Evolutionary conservation across 2,113 vertebrate species (phyloP).

Genomic region (Myrmophylax atrothorax): DNA sequence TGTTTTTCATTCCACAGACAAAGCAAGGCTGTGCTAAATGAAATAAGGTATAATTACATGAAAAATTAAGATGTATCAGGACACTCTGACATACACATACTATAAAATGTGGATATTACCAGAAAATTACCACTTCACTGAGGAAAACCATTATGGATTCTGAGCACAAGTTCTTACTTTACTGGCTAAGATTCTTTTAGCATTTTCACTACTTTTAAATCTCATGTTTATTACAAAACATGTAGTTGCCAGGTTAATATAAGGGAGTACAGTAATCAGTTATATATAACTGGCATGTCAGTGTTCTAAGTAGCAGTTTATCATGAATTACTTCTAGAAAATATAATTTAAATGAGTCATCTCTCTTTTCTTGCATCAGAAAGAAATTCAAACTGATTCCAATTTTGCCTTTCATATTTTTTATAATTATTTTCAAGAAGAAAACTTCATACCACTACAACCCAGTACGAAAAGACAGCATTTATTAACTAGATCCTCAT

Average conservation of each 20-base stretch:
- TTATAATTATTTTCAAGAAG: not conserved
- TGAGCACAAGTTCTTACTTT: not conserved
- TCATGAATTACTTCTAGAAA: not conserved
- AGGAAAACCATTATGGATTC: not conserved
- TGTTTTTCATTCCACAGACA: not conserved
- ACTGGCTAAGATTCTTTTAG: not conserved
- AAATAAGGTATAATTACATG: not conserved
- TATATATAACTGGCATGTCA: not conserved
- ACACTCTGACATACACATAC: not conserved
- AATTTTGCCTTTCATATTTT: not conserved
- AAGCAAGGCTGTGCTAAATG: not conserved
- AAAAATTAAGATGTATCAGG: not conserved
- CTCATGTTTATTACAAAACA: not conserved
- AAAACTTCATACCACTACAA: not conserved
- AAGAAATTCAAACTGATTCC: not conserved
- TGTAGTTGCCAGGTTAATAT: not conserved
- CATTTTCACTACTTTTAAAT: not conserved
- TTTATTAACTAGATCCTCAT: not conserved
- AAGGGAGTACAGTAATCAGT: not conserved
- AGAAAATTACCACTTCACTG: not conserved
- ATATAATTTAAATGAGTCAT: not conserved
- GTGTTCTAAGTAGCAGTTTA: not conserved
- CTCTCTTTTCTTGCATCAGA: not conserved
- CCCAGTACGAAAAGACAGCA: not conserved
- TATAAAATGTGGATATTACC: not conserved